phyloP scores from a whole-genome alignment of 2,113 vertebrate species.

The Microcebus murinus region DNA sequence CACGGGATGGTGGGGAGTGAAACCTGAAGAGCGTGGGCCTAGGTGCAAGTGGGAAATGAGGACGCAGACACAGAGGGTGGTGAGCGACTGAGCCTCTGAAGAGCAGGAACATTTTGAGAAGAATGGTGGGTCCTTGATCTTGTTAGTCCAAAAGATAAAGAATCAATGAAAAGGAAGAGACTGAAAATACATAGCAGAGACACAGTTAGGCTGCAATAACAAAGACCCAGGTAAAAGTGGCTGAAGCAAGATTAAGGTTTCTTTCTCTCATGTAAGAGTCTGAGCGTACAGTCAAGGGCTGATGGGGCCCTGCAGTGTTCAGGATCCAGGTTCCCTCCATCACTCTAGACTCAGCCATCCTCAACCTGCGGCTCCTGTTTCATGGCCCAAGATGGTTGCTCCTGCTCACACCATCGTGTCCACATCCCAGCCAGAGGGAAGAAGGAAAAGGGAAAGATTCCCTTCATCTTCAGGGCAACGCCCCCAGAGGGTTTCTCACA shows the following conservation, averaged over 20 bases:
- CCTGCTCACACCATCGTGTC: neutral
- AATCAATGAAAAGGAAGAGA: neutral
- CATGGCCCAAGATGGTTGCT: neutral
- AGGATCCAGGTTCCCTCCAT: neutral
- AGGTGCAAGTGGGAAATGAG: neutral
- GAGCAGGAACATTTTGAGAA: neutral
- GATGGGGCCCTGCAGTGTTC: neutral
- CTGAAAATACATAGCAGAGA: neutral
- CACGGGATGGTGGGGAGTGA: accelerated
- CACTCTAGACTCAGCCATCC: neutral
- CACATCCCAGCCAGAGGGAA: neutral
- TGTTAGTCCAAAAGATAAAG: neutral
- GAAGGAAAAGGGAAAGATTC: neutral
- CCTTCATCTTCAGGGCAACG: neutral
- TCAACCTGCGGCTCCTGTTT: neutral
- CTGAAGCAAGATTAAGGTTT: neutral
- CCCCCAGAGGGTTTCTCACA: too few relatives aligned
- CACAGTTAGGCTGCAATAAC: neutral
- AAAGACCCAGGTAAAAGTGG: neutral
- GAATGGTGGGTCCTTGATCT: neutral
- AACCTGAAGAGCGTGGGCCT: neutral
- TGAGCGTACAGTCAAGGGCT: neutral
- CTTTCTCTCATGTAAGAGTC: neutral
- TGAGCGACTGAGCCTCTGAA: neutral
- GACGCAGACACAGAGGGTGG: too few relatives aligned